Evolutionary conservation across 2,113 vertebrate species (phyloP), one percentile per base, ranked within the genome.

Genomic region (Ammodytes dubius): DNA sequence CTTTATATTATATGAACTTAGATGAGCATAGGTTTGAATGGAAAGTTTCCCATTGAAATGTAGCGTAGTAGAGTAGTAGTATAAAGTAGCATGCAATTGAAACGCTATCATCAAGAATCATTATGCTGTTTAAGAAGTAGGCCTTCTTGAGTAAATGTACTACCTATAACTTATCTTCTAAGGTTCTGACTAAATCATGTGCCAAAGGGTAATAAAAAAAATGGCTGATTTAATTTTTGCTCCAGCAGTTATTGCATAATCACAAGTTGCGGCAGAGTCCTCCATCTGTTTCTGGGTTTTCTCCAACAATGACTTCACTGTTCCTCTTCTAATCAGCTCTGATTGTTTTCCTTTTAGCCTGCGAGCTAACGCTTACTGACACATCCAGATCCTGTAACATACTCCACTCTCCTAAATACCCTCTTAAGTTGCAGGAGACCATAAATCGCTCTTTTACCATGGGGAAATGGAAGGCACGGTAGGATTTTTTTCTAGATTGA

Each of bases 401-500:
- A 27, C 46, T 6, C 4, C 3, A 19, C 27, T 56, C 69, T 49
- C 57, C 68, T 63, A 57, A 82, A 84, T 58, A 66, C 63, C 58
- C 53, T 74, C 81, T 61, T 35, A 15, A 35, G 59, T 70, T 70
- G 57, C 74, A n/a, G 53, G 49, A 68, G 81, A 42, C n/a, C 19
- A 40, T 47, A 50, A 60, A 54, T 27, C 15, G 1, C 6, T 46
- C 40, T 13, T 27, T 27, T 5, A 4, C 14, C 4, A 11, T 4
- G 2, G 19, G n/a, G 50, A 57, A 73, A 77, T 57, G 4, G 53
- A 70, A 77, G 64, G 49, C 70, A 46, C 3, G 3, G 56, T 50
- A 52, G 72, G 13, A 67, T 74, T 79, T 70, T 65, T 63, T 74
- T 77, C 79, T 75, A 81, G 77, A 46, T 68, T 75, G 65, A 27